Base-by-base conservation (phyloP, 1,140 invertebrate species). In the Panulirus ornatus region DNA sequence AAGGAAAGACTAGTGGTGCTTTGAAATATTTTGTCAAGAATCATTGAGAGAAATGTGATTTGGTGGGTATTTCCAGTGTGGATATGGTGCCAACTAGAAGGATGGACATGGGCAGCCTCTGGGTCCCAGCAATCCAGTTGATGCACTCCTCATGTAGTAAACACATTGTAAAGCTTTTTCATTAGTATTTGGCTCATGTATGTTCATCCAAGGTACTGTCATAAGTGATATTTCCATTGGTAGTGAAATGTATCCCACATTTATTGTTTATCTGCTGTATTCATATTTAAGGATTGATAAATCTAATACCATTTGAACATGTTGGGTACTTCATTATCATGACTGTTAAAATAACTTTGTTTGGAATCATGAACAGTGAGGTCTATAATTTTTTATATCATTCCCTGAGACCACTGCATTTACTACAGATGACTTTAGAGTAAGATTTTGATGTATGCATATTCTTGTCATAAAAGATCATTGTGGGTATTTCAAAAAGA, bases 321-420 rank as follows among this genome's bases (percentile, higher is more conserved):
- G 54, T 76, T 86, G 73, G 71, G 71, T 86, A 86, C 70, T 40
- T 40, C 42, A 76, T 51, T 83, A 83, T 66, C 51, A 63, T 54
- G 38, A 34, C 38, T 84, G 81, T 84, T 27, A 84, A n/a, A 42
- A 30, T 36, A 84, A 19, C 14, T 84, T 84, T 70, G 30, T 58
- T 83, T 81, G 42, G 40, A 83, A 36, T 83, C 22, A 70, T 66
- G 27, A n/a, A 63, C 85, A 88, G 54, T 79, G 36, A 81, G 42
- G 73, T 38, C 34, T 40, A n/a, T n/a, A 27, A 76, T 78, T 75
- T 88, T 83, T 83, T 83, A 83, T 51, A 89, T 89, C 51, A 84
- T 89, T 88, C 88, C 88, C 81, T 88, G 78, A 78, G 73, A 88
- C 84, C 36, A 79, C 66, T 79, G 75, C 85, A 88, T 88, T 88